These are phyloP conservation scores for Caradrina clavipalpis DNA, from an alignment of 2,888 invertebrate species.

Conservation along the genomic window DNA sequence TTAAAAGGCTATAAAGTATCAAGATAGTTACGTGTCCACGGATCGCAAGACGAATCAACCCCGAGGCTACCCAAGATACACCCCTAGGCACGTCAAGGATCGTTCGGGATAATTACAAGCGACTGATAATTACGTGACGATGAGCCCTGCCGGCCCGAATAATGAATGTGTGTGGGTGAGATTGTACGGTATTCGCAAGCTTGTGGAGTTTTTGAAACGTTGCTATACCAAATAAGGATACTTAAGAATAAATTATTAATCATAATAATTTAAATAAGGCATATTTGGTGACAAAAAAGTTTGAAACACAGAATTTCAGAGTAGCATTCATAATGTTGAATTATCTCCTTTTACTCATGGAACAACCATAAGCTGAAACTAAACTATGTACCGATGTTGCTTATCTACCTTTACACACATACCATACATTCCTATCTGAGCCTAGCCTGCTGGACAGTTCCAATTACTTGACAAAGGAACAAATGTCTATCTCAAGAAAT, in stretches of 20 bases:
- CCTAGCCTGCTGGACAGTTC: background rate
- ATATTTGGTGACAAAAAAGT: background rate
- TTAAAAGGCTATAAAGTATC: constrained; percentile 21
- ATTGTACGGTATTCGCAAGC: constrained; percentile 36
- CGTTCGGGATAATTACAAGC: constrained; percentile 55
- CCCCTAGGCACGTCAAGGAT: constrained; percentile 23
- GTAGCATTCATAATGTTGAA: too few relatives aligned
- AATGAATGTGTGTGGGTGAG: constrained; percentile 58
- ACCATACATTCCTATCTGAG: background rate
- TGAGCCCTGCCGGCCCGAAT: constrained; percentile 45
- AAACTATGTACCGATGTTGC: too few relatives aligned
- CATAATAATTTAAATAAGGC: background rate
- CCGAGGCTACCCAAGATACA: background rate
- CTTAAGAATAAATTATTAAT: background rate
- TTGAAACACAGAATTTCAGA: too few relatives aligned
- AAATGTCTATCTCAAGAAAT: background rate
- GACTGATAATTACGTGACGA: constrained; percentile 57
- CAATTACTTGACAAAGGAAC: background rate
- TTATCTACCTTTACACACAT: too few relatives aligned
- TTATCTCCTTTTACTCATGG: too few relatives aligned
- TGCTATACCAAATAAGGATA: background rate
- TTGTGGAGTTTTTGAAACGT: constrained; percentile 10
- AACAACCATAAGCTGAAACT: too few relatives aligned
- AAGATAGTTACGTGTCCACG: constrained; percentile 10
- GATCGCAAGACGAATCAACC: constrained; percentile 15